Evolutionary conservation across 2,888 invertebrate genomes (phyloP).

Genomic region (Stegophylla sp.): DNA sequence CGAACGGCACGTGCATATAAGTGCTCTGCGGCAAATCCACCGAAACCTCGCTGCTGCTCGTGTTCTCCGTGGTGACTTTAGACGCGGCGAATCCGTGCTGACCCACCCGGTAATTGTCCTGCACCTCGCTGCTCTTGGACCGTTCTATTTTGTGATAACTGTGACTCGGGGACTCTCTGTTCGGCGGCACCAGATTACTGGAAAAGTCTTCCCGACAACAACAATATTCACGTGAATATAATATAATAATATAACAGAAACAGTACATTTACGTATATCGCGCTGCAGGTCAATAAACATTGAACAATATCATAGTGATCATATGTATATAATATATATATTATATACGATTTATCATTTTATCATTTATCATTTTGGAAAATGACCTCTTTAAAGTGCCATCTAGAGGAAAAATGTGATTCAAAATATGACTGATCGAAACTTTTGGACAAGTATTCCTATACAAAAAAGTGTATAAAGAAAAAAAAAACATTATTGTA

Average conservation of each 20-base stretch:
- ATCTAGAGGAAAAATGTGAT: too few relatives aligned
- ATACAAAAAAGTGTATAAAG: too few relatives aligned
- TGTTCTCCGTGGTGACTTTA: constrained; percentile 40
- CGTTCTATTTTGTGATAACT: constrained; percentile 10
- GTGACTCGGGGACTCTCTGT: neutral
- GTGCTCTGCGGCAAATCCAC: constrained; percentile 27
- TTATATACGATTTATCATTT: too few relatives aligned
- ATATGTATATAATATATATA: too few relatives aligned
- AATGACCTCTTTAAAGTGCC: too few relatives aligned
- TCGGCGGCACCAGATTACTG: neutral
- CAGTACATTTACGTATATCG: neutral
- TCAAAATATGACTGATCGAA: too few relatives aligned
- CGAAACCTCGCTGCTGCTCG: constrained; percentile 18
- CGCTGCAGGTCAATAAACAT: too few relatives aligned
- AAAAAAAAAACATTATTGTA: too few relatives aligned
- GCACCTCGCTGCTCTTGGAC: constrained; percentile 33
- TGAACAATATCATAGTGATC: too few relatives aligned
- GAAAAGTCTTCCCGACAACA: constrained; percentile 5
- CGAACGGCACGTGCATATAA: constrained; percentile 30
- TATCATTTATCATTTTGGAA: too few relatives aligned
- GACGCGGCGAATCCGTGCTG: constrained; percentile 3
- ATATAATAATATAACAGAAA: neutral
- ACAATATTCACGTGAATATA: neutral
- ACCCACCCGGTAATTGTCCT: neutral
- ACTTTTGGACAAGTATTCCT: too few relatives aligned